Base-by-base conservation (phyloP, 2,888 invertebrate species). In the Apodemia hepburni region DNA sequence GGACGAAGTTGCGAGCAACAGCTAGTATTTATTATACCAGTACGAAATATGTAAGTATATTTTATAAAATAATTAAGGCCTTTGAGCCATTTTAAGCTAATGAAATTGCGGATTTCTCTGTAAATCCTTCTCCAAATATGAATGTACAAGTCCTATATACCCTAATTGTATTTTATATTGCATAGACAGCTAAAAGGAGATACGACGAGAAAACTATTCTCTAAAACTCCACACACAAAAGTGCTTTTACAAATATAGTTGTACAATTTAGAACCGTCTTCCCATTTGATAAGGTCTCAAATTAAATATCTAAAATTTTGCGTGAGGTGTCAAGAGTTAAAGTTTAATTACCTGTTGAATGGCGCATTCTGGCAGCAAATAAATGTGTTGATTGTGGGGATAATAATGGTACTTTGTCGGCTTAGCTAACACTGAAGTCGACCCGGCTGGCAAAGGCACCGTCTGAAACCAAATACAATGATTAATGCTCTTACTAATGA, bases 321-420 rank as follows among this genome's bases (percentile, higher is more conserved):
- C 54, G 27, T 12, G 22, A 54, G 27, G 54, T 54, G 54, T 54
- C 15, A 54, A 54, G 17, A 49, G 54, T 54, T 22, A 12, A 66
- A 68, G 67, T 68, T 65, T 65, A 73, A 75, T 81, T 80, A 91
- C 96, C 93, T 98, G 98, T 89, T 98, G 98, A 75, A 98, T 97
- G 70, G 98, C 98, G 88, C 98, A 98, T 89, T 98, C 98, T 68
- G 98, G 98, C 74, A 98, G 92, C 77, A 97, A 92, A 89, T 97
- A 97, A 78, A 97, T 96, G 88, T 97, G 97, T 86, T 97, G 97
- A 88, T 97, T 97, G 90, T 97, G 97, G 38, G 97, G 97, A 85
- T 97, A 97, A 91, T 97, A 97, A 85, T 98, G 97, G 88, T 98
- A 97, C 91, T 97, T 97, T 69, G 97, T 97, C 33, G 97, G 97